Evolutionary conservation across 2,797 vertebrate genomes (phyloP).

Genomic region (Xenopus petersii): DNA sequence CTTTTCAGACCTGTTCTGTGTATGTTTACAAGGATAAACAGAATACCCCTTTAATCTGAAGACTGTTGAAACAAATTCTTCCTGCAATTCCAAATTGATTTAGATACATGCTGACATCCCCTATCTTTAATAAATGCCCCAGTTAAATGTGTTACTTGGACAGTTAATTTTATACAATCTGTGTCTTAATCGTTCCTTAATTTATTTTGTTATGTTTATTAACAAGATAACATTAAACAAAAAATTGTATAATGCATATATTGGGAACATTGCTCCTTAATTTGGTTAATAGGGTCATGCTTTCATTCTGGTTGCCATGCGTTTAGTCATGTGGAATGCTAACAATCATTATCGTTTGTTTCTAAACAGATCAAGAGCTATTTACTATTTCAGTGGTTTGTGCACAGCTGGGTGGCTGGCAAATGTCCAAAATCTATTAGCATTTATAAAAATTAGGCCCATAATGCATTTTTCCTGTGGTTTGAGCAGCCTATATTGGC

Average conservation of each 20-base stretch:
- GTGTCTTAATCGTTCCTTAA: too few relatives aligned
- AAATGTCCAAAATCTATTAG: conserved; percentile 77
- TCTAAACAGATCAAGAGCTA: conserved; percentile 80
- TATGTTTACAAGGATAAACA: too few relatives aligned
- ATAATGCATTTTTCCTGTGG: conserved; percentile 75
- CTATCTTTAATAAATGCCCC: too few relatives aligned
- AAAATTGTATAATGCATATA: not conserved
- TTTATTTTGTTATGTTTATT: too few relatives aligned
- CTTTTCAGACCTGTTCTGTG: too few relatives aligned
- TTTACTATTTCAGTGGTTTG: conserved; percentile 75
- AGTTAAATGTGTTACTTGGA: too few relatives aligned
- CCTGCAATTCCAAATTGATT: too few relatives aligned
- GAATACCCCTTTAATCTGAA: too few relatives aligned
- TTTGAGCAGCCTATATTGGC: conserved; percentile 69
- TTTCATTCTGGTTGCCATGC: conserved; percentile 64
- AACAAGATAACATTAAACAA: too few relatives aligned
- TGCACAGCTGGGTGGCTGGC: conserved; percentile 76
- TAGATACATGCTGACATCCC: too few relatives aligned
- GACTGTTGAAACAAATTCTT: too few relatives aligned
- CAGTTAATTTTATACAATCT: too few relatives aligned
- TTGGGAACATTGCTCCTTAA: conserved; percentile 45
- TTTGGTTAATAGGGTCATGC: conserved; percentile 68
- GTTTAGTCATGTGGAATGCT: conserved; percentile 68
- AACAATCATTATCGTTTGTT: conserved; percentile 76
- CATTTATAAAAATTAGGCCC: conserved; percentile 80